These are phyloP conservation scores for Incurvaria masculella DNA, from an alignment of 2,888 invertebrate species.

Conservation along the genomic window DNA sequence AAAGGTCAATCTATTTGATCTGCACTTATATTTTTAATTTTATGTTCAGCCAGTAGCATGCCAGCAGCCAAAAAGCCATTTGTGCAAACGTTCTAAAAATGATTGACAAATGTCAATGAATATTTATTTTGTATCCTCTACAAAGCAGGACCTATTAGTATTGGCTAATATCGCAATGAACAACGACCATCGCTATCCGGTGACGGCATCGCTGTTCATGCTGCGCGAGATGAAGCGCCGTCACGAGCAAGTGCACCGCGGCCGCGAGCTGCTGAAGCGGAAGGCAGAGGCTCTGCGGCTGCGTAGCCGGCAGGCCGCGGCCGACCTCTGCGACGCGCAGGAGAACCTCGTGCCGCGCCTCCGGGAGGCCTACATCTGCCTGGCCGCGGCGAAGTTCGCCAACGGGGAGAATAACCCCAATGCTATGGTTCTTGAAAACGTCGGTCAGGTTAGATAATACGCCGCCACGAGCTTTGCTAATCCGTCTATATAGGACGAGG, in stretches of 20 bases:
- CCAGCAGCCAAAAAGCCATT: too few relatives aligned
- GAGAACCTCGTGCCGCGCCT: slow-evolving; percentile 35
- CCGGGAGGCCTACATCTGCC: slow-evolving; percentile 41
- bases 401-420: slow-evolving; percentile 40
- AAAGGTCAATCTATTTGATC: too few relatives aligned
- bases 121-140: background rate
- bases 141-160: background rate
- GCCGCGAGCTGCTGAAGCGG: slow-evolving; percentile 36
- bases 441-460: slow-evolving; percentile 42
- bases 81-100: slow-evolving; percentile 2
- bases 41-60: too few relatives aligned
- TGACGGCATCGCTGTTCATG: slow-evolving; percentile 45
- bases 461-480: too few relatives aligned
- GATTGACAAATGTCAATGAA: background rate
- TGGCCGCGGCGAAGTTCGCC: slow-evolving; percentile 46
- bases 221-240: slow-evolving; percentile 42
- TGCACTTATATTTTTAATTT: too few relatives aligned
- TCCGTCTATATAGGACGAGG: too few relatives aligned
- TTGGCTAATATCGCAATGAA: slow-evolving; percentile 27
- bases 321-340: slow-evolving; percentile 34
- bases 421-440: slow-evolving; percentile 44
- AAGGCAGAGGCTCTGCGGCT: slow-evolving; percentile 41
- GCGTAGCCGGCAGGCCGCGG: slow-evolving; percentile 34
- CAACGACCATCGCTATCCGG: slow-evolving; percentile 39
- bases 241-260: slow-evolving; percentile 37